Evolutionary conservation across 1,140 invertebrate genomes (phyloP).

Genomic region (Drosophila repleta): DNA sequence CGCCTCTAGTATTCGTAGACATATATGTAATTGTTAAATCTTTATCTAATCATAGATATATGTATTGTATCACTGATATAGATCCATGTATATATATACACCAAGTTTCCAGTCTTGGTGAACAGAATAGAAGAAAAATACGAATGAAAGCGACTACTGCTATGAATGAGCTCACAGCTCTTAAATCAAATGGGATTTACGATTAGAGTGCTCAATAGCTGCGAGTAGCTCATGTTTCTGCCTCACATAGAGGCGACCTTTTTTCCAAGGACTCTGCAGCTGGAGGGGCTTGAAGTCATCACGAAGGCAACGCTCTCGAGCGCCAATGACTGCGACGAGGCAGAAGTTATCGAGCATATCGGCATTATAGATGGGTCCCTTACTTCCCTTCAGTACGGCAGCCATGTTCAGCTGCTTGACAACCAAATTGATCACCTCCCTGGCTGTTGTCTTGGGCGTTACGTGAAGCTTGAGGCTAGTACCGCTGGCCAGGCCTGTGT

Average conservation of each 20-base stretch:
- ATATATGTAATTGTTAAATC: too few relatives aligned
- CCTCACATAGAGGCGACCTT: constrained; percentile 95
- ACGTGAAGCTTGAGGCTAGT: constrained; percentile 97
- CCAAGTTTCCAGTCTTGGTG: too few relatives aligned
- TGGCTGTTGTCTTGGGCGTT: constrained; percentile 93
- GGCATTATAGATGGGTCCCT: constrained; percentile 92
- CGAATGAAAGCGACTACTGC: not conserved
- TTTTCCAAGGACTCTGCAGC: constrained; percentile 97
- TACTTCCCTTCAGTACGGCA: constrained; percentile 89
- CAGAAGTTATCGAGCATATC: constrained; percentile 94
- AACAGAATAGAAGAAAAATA: too few relatives aligned
- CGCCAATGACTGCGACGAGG: constrained; percentile 96
- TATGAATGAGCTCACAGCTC: not conserved
- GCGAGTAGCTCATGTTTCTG: constrained; percentile 94
- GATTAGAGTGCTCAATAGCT: constrained; percentile 93
- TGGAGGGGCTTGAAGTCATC: constrained; percentile 97
- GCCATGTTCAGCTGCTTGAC: constrained; percentile 97
- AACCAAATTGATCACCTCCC: constrained; percentile 96
- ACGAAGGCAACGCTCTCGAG: constrained; percentile 94
- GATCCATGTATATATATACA: too few relatives aligned
- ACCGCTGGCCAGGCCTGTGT: constrained; percentile 95
- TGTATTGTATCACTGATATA: too few relatives aligned
- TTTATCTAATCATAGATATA: too few relatives aligned
- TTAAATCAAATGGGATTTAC: constrained; percentile 86
- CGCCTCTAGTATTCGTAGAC: too few relatives aligned